These are phyloP conservation scores for Eupithecia subumbrata DNA, from an alignment of 2,888 invertebrate genomes.

Conservation along the genomic window DNA sequence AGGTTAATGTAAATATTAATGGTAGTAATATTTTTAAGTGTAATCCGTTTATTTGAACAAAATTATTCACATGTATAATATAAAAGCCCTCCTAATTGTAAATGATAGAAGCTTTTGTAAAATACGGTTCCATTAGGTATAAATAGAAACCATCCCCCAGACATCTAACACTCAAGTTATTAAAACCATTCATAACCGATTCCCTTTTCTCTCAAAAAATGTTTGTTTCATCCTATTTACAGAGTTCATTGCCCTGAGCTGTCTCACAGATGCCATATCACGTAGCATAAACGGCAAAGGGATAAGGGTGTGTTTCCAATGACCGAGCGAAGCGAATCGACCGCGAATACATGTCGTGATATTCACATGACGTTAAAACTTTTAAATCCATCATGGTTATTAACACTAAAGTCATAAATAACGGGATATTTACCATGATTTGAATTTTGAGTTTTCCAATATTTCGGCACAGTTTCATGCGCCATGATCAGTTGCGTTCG, in stretches of 20 bases:
- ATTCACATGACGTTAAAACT: neutral
- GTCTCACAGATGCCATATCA: constrained; percentile 12
- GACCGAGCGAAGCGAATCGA: neutral
- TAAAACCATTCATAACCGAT: constrained; percentile 15
- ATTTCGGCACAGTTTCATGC: no score
- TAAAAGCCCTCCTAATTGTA: neutral
- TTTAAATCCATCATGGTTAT: no score
- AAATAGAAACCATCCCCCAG: neutral
- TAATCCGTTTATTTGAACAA: neutral
- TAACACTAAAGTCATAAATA: no score
- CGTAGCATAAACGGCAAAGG: neutral
- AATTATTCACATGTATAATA: neutral
- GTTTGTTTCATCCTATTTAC: constrained; percentile 12
- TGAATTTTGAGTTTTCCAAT: no score
- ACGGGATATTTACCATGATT: no score
- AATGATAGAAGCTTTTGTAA: neutral
- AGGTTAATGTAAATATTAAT: no score
- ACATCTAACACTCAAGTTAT: constrained; percentile 7
- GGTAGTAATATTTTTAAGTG: no score
- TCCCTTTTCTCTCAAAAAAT: constrained; percentile 15
- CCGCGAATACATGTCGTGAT: neutral
- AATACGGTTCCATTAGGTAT: neutral
- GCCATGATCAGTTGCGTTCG: no score
- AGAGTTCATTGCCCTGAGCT: constrained; percentile 3
- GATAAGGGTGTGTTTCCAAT: neutral